These are phyloP conservation scores for Amphipoea lucens DNA, from an alignment of 2,888 invertebrate genomes.

Conservation along the genomic window DNA sequence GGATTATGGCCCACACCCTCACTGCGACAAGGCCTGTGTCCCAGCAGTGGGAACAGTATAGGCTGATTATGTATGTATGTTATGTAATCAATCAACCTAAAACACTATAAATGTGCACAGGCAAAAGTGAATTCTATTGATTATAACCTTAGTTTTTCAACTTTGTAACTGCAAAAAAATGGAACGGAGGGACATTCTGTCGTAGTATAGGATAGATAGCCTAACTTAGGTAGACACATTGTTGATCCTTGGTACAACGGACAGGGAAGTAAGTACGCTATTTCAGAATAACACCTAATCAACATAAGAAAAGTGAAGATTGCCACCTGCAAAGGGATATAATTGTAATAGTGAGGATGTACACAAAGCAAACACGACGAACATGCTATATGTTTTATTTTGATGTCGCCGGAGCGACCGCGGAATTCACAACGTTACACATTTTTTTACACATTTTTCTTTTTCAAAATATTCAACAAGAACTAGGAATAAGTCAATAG, in stretches of 20 bases:
- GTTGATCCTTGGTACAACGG: too few relatives aligned
- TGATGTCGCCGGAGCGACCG: conserved; percentile 80
- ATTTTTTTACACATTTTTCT: conserved; percentile 80
- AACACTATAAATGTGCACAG: not conserved
- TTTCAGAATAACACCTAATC: not conserved
- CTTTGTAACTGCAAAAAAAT: not conserved
- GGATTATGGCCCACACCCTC: too few relatives aligned
- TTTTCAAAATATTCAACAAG: conserved; percentile 89
- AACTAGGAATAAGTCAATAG: conserved; percentile 88
- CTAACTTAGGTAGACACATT: not conserved
- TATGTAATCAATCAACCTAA: not conserved
- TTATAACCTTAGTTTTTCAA: not conserved
- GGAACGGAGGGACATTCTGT: not conserved
- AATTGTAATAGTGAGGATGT: not conserved
- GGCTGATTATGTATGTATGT: too few relatives aligned
- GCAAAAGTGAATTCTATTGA: not conserved
- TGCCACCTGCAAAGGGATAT: not conserved
- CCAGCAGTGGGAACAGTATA: too few relatives aligned
- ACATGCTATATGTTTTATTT: conserved; percentile 88
- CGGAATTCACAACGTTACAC: conserved; percentile 88
- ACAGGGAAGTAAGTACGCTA: not conserved
- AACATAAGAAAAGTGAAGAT: not conserved
- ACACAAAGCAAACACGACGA: conserved; percentile 73
- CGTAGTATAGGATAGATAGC: not conserved
- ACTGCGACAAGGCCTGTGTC: too few relatives aligned